phyloP scores from a whole-genome alignment of 1,140 invertebrate genomes.

The Rhyacophila brunnea region DNA sequence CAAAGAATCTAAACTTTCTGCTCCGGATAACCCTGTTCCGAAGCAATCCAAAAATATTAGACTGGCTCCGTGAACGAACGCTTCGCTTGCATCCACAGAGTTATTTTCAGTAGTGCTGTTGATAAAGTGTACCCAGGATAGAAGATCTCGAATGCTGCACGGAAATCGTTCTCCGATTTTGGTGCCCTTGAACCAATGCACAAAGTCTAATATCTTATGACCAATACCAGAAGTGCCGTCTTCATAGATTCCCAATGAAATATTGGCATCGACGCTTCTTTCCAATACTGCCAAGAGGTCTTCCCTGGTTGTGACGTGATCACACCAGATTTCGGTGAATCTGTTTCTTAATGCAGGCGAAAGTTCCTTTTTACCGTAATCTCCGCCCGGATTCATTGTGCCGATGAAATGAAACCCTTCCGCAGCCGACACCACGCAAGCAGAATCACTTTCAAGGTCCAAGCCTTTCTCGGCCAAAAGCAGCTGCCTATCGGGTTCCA shows the following conservation, averaged over 20 bases:
- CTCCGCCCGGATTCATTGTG: conserved; percentile 99
- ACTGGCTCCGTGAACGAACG: conserved; percentile 86
- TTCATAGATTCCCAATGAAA: conserved; percentile 56
- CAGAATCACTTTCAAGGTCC: conserved; percentile 50
- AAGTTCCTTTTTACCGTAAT: conserved; percentile 99
- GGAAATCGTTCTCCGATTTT: conserved; percentile 76
- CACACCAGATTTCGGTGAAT: conserved; percentile 99
- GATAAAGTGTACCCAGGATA: conserved; percentile 92
- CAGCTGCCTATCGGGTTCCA: conserved; percentile 91
- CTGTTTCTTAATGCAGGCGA: conserved; percentile 96
- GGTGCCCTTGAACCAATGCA: conserved; percentile 72
- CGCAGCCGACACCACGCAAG: conserved; percentile 66
- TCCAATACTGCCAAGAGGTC: conserved; percentile 81
- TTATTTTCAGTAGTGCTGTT: conserved; percentile 60
- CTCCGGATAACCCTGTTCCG: conserved; percentile 67
- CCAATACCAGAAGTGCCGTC: conserved; percentile 62
- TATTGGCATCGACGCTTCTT: conserved; percentile 66
- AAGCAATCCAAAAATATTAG: conserved; percentile 90
- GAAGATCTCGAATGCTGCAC: conserved; percentile 90
- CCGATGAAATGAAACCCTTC: conserved; percentile 88
- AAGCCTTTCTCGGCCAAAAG: conserved; percentile 87
- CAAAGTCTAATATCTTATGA: conserved; percentile 72
- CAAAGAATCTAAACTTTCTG: conserved; percentile 58
- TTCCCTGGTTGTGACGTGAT: conserved; percentile 61
- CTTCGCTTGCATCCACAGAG: conserved; percentile 57